Conservation (phyloP, 1,140 invertebrate species). For the Pollicipes pollicipes region DNA sequence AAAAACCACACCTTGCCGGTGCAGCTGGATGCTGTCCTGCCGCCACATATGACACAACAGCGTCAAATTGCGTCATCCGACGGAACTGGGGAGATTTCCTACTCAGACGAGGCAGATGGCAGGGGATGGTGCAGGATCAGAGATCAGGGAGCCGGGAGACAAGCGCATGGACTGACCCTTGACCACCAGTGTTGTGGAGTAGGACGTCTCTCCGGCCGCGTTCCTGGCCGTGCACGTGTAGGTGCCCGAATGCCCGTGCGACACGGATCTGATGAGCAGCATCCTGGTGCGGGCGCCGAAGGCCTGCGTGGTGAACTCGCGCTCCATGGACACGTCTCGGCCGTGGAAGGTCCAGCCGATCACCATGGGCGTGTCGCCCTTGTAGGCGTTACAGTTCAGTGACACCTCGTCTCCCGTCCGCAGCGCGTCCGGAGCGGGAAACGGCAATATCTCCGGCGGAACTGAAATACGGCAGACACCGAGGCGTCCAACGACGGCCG, state of each 20-base stretch:
- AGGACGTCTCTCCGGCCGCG: conserved; percentile 24
- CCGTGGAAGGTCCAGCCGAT: conserved; percentile 59
- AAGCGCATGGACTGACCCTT: conserved; percentile 23
- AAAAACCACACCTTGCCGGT: too few species aligned
- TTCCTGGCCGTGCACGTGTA: conserved; percentile 31
- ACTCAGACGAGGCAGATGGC: too few species aligned
- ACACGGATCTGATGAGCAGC: conserved; percentile 53
- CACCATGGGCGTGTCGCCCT: conserved; percentile 33
- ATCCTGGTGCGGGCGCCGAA: conserved; percentile 48
- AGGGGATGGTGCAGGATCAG: too few species aligned
- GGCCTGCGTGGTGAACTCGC: conserved; percentile 26
- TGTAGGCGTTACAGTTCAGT: conserved; percentile 16
- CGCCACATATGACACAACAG: too few species aligned
- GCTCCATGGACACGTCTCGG: conserved; percentile 20
- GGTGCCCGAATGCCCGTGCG: conserved; percentile 32
- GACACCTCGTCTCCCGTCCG: conserved; percentile 30
- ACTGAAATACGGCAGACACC: conserved; percentile 13
- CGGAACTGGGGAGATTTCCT: too few species aligned
- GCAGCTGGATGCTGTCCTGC: too few species aligned
- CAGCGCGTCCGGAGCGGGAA: conserved; percentile 21
- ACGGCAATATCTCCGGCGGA: conserved; percentile 20
- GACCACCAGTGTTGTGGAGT: conserved; percentile 17
- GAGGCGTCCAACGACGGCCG: too few species aligned
- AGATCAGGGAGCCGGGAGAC: too few species aligned
- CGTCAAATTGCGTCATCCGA: too few species aligned